phyloP scores from a whole-genome alignment of 2,797 vertebrate genomes.

The Anguilla obscura region DNA sequence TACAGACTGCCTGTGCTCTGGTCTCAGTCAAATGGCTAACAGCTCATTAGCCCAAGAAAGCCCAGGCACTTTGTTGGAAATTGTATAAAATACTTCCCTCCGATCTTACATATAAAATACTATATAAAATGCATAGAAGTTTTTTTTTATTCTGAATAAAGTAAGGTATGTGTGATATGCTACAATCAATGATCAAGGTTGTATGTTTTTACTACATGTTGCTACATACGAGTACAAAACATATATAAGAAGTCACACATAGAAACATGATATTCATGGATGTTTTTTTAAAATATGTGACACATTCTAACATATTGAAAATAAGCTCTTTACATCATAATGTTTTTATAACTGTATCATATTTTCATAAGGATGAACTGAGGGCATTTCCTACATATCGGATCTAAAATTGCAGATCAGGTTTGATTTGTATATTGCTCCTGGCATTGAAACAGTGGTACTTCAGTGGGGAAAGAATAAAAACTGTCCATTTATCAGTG shows the following conservation, averaged over 20 bases:
- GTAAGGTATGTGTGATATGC: neutral
- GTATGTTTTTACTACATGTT: neutral
- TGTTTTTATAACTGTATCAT: neutral
- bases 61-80: neutral
- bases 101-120: neutral
- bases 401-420: neutral
- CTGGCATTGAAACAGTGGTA: neutral
- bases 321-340: neutral
- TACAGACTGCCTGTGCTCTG: neutral
- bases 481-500: neutral
- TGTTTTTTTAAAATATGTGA: neutral
- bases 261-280: neutral
- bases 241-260: neutral
- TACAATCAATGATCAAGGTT: neutral
- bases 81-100: neutral
- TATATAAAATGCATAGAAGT: neutral
- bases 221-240: neutral
- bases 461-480: neutral
- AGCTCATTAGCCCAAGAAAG: neutral
- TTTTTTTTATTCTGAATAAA: neutral
- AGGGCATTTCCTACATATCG: neutral
- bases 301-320: neutral
- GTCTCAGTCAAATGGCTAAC: neutral
- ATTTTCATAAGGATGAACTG: neutral
- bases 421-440: neutral